A percentile compares a stretch with the other conserved stretches of the same genome.
These are phyloP conservation scores for Stratiolaelaps scimitus DNA, from an alignment of 1,140 invertebrate genomes.

Conservation along the genomic window DNA sequence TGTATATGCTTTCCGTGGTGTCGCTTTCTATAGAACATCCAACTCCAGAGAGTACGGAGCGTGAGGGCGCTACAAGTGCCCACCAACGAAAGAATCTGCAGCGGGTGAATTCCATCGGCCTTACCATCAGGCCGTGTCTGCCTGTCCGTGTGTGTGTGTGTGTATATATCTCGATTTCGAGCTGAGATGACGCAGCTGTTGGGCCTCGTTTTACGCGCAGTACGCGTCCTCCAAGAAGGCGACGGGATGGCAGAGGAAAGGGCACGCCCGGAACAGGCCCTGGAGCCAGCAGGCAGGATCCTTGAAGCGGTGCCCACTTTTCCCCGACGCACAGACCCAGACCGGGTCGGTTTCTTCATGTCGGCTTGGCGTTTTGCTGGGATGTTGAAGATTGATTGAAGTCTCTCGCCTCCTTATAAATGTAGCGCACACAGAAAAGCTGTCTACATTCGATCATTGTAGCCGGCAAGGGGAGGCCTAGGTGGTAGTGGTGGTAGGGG, in stretches of 20 bases:
- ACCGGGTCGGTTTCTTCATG: not conserved
- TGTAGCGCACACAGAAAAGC: constrained; percentile 19
- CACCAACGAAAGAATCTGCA: too few relatives aligned
- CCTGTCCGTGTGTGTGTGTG: too few relatives aligned
- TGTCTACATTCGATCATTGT: constrained; percentile 20
- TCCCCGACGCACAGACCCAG: too few relatives aligned
- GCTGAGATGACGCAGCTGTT: too few relatives aligned
- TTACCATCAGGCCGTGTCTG: too few relatives aligned
- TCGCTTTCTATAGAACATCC: too few relatives aligned
- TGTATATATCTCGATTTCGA: too few relatives aligned
- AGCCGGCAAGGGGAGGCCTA: not conserved
- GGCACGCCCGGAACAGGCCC: not conserved
- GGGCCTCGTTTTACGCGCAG: not conserved
- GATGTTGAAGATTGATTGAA: constrained; percentile 28
- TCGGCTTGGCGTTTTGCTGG: not conserved
- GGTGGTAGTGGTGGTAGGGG: not conserved
- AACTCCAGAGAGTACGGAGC: too few relatives aligned
- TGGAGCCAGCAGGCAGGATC: not conserved
- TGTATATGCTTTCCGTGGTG: too few relatives aligned
- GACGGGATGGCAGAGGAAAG: not conserved
- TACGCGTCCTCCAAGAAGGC: not conserved
- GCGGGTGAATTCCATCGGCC: too few relatives aligned
- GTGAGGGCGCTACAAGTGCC: too few relatives aligned
- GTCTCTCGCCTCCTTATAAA: constrained; percentile 20
- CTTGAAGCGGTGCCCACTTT: not conserved